phyloP scores from a whole-genome alignment of 2,797 vertebrate genomes.

The Synanceia verrucosa region DNA sequence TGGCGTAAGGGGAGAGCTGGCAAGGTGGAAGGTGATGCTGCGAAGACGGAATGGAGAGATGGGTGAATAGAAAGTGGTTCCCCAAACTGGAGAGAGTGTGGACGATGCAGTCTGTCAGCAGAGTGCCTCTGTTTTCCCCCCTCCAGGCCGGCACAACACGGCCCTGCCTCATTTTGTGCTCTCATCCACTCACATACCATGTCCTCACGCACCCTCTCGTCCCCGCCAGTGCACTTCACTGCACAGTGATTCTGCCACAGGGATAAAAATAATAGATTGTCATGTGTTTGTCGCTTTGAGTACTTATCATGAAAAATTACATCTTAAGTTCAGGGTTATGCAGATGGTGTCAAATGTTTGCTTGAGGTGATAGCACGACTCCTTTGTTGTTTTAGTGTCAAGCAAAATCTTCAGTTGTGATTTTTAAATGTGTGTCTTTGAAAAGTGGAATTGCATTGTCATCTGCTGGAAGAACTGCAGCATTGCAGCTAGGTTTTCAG shows the following conservation, averaged over 20 bases:
- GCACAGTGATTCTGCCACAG: constrained; percentile 50
- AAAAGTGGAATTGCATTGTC: constrained; percentile 62
- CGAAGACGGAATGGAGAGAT: constrained; percentile 5
- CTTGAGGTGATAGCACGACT: constrained; percentile 16
- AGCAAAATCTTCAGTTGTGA: neutral
- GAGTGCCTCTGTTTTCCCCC: constrained; percentile 53
- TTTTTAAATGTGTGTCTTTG: neutral
- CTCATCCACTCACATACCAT: constrained; percentile 56
- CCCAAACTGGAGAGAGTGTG: constrained; percentile 31
- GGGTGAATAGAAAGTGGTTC: constrained; percentile 47
- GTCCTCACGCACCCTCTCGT: constrained; percentile 71
- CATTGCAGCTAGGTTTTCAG: constrained; percentile 17
- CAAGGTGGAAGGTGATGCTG: constrained; percentile 41
- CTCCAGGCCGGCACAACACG: constrained; percentile 45
- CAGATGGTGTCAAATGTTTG: constrained; percentile 33
- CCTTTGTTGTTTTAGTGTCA: constrained; percentile 14
- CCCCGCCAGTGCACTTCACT: constrained; percentile 56
- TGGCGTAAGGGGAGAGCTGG: constrained; percentile 8
- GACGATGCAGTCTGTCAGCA: constrained; percentile 70
- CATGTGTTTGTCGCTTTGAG: constrained; percentile 25
- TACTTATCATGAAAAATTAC: constrained; percentile 22
- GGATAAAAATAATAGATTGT: constrained; percentile 24
- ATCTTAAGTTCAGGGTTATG: constrained; percentile 31
- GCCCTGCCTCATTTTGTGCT: constrained; percentile 49
- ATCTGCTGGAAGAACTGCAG: constrained; percentile 69